These are phyloP conservation scores for Propithecus coquereli DNA, from an alignment of 2,113 vertebrate species.

Conservation along the genomic window DNA sequence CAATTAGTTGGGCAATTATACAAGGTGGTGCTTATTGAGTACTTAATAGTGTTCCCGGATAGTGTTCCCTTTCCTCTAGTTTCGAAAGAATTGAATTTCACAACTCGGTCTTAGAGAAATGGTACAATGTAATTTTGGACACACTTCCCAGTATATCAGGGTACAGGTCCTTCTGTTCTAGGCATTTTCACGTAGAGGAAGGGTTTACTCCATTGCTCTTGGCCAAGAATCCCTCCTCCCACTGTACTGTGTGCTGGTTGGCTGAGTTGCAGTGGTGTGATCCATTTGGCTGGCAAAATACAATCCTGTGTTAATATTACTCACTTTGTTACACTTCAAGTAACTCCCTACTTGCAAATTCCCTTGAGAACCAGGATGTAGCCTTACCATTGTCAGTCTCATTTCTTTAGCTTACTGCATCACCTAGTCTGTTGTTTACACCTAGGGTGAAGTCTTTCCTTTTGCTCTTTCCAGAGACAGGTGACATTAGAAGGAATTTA, in stretches of 20 bases:
- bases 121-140: background rate
- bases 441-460: background rate
- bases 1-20: background rate
- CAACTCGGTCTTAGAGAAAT: conserved; percentile 14
- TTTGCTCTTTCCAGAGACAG: background rate
- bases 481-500: conserved; percentile 13
- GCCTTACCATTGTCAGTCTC: background rate
- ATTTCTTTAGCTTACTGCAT: background rate
- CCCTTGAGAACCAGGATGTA: background rate
- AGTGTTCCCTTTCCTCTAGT: background rate
- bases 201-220: background rate
- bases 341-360: conserved; percentile 14
- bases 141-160: background rate
- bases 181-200: conserved; percentile 30
- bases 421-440: background rate
- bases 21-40: background rate
- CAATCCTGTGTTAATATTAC: conserved; percentile 32
- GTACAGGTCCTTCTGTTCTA: background rate
- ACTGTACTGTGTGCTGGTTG: background rate
- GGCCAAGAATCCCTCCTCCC: conserved; percentile 23
- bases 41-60: conserved; percentile 12
- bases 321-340: conserved; percentile 46
- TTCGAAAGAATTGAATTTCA: conserved; percentile 41
- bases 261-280: conserved; percentile 23
- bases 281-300: conserved; percentile 31